phyloP scores from a whole-genome alignment of 2,888 invertebrate genomes.

The Myathropa florea region DNA sequence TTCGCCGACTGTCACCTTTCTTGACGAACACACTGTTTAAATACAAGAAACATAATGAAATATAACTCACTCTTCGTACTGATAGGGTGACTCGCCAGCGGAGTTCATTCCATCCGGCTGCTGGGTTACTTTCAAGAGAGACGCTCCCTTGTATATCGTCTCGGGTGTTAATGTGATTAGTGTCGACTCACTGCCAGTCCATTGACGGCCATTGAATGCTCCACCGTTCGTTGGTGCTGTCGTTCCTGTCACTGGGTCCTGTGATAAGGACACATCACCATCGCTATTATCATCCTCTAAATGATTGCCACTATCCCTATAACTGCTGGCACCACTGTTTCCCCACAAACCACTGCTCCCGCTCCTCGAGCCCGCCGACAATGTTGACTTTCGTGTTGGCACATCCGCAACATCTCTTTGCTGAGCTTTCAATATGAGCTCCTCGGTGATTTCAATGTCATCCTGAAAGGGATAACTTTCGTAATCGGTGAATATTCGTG shows the following conservation, averaged over 20 bases:
- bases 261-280: conserved; percentile 61
- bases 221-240: conserved; percentile 17
- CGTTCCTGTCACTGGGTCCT: conserved; percentile 43
- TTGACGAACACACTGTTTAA: background rate
- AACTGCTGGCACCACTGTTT: background rate
- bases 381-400: conserved; percentile 45
- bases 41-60: background rate
- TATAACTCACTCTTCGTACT: conserved; percentile 77
- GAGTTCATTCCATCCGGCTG: conserved; percentile 72
- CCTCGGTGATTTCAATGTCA: conserved; percentile 66
- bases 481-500: conserved; percentile 78
- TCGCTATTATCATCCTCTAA: conserved; percentile 60
- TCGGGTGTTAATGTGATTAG: conserved; percentile 80
- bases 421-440: conserved; percentile 58
- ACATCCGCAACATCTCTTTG: conserved; percentile 42
- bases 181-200: conserved; percentile 73
- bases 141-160: conserved; percentile 80
- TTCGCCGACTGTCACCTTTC: background rate
- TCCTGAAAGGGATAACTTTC: conserved; percentile 71
- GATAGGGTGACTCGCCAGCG: conserved; percentile 75
- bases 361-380: conserved; percentile 18
- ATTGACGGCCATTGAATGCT: conserved; percentile 41
- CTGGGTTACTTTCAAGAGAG: conserved; percentile 77
- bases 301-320: conserved; percentile 25
- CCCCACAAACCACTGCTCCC: conserved; percentile 1